These are phyloP conservation scores for Nannoperca obscura DNA, from an alignment of 2,797 vertebrate genomes.

Conservation along the genomic window DNA sequence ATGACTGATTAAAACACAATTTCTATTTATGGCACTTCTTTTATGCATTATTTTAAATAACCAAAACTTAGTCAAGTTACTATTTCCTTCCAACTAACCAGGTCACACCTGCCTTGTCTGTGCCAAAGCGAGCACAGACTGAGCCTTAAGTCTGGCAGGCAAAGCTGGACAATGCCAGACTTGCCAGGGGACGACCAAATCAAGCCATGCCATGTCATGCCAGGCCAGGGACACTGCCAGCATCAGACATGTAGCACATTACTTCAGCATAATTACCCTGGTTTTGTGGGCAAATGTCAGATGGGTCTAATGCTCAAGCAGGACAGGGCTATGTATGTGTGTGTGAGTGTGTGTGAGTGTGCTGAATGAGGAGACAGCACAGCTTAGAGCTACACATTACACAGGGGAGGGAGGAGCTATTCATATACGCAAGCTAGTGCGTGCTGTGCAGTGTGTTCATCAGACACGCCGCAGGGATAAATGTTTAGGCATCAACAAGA, in stretches of 20 bases:
- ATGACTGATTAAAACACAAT: neutral
- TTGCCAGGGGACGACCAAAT: conserved; percentile 37
- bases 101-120: neutral
- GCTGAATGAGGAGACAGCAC: conserved; percentile 22
- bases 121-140: conserved; percentile 42
- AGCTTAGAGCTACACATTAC: conserved; percentile 46
- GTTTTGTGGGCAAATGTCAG: conserved; percentile 66
- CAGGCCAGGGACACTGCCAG: conserved; percentile 67
- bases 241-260: conserved; percentile 72
- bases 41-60: neutral
- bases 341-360: conserved; percentile 40
- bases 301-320: conserved; percentile 39
- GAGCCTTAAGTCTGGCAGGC: conserved; percentile 10
- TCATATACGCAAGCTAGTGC: conserved; percentile 34
- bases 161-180: conserved; percentile 35
- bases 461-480: conserved; percentile 42
- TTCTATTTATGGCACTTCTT: neutral
- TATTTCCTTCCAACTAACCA: neutral
- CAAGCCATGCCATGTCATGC: conserved; percentile 50
- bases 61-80: neutral
- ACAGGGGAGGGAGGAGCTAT: conserved; percentile 49
- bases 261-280: conserved; percentile 77
- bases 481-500: conserved; percentile 61
- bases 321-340: conserved; percentile 28
- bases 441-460: conserved; percentile 29